A percentile compares a stretch with the other conserved stretches of the same genome.
These are phyloP conservation scores for Luffia ferchaultella DNA, from an alignment of 2,888 invertebrate genomes.

Conservation along the genomic window DNA sequence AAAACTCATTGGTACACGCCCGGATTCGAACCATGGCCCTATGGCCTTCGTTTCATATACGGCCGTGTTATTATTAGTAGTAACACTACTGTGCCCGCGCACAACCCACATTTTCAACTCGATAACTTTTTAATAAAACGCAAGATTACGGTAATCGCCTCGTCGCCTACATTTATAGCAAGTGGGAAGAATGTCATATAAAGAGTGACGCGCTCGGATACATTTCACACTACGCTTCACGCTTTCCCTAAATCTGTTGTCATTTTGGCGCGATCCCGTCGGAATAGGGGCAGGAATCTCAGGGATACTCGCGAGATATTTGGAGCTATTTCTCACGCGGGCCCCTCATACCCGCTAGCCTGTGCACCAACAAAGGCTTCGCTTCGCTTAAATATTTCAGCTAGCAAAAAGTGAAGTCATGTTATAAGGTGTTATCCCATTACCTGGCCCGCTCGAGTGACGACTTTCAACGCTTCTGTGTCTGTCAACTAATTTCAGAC, in stretches of 20 bases:
- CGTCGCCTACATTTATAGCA: conserved; percentile 45
- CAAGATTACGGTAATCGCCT: conserved; percentile 47
- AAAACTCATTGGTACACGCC: too few species aligned
- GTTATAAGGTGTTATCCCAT: conserved; percentile 28
- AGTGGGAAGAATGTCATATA: conserved; percentile 60
- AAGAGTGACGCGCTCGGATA: conserved; percentile 51
- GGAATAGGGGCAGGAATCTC: conserved; percentile 54
- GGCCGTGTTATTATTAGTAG: too few species aligned
- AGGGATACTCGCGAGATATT: conserved; percentile 55
- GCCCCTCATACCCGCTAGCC: conserved; percentile 19
- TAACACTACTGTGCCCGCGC: background rate
- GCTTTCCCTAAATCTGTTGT: conserved; percentile 64
- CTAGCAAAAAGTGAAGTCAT: conserved; percentile 45
- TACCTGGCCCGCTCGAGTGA: conserved; percentile 18
- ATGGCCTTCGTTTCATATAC: too few species aligned
- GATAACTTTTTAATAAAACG: conserved; percentile 57
- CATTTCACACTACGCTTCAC: conserved; percentile 62
- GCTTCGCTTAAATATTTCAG: conserved; percentile 52
- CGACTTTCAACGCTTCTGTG: too few species aligned
- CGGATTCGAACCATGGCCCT: too few species aligned
- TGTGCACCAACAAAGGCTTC: conserved; percentile 23
- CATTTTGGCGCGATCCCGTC: conserved; percentile 56
- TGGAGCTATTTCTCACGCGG: conserved; percentile 54
- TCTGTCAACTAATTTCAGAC: too few species aligned
- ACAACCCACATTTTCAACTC: conserved; percentile 21